Evolutionary conservation across 2,797 vertebrate genomes (phyloP).

Genomic region (Eulemur albifrons): DNA sequence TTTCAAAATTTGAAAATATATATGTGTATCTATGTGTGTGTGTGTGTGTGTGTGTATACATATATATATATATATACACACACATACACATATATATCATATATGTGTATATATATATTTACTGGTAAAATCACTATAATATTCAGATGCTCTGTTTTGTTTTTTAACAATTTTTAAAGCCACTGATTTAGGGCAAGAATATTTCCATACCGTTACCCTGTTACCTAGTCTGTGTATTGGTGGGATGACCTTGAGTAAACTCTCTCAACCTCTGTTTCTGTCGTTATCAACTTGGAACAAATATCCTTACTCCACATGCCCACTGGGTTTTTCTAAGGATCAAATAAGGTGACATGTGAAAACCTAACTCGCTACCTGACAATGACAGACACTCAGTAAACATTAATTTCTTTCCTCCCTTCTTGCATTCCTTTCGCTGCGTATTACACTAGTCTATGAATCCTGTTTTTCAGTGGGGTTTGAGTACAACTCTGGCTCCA

Average conservation of each 20-base stretch:
- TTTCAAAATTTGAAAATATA: neutral
- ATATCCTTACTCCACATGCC: neutral
- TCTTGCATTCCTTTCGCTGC: neutral
- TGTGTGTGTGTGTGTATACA: neutral
- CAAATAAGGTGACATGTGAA: neutral
- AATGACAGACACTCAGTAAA: neutral
- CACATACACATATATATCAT: no score
- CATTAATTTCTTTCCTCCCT: neutral
- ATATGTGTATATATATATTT: neutral
- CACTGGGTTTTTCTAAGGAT: neutral
- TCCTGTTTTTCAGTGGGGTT: neutral
- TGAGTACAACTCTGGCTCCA: neutral
- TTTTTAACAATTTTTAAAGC: neutral
- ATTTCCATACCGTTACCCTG: neutral
- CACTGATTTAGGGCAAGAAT: neutral
- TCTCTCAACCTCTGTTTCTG: neutral
- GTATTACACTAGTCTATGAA: neutral
- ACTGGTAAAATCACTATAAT: neutral
- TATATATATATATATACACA: rapidly evolving
- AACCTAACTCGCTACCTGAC: neutral
- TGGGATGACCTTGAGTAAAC: neutral
- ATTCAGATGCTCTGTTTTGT: neutral
- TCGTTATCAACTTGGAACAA: neutral
- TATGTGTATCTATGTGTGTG: neutral
- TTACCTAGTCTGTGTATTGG: neutral